phyloP scores from a whole-genome alignment of 2,888 invertebrate genomes.

The Physocephala rufipes region DNA sequence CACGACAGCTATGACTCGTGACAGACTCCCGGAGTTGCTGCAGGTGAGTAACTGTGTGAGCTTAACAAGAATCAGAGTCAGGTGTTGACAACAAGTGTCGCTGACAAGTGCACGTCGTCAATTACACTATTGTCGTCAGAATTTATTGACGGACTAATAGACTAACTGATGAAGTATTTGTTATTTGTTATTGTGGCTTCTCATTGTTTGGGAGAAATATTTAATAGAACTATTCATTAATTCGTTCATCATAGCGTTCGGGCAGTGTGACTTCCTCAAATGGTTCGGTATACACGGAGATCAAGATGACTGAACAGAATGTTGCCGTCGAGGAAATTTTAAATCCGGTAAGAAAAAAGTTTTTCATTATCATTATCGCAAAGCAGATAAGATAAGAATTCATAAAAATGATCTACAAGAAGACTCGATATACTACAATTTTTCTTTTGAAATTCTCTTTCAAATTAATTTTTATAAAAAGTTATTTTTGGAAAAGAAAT shows the following conservation, averaged over 20 bases:
- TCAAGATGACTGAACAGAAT: slow-evolving; percentile 52
- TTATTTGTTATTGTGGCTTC: slow-evolving; percentile 27
- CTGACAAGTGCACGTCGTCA: too few relatives aligned
- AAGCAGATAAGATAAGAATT: too few relatives aligned
- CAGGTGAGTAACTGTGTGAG: slow-evolving; percentile 58
- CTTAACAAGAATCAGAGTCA: neutral
- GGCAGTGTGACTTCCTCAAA: slow-evolving; percentile 56
- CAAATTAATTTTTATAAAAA: too few relatives aligned
- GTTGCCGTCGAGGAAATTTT: slow-evolving; percentile 60
- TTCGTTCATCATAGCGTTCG: slow-evolving; percentile 60
- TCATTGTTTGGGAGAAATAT: neutral
- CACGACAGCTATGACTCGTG: slow-evolving; percentile 56
- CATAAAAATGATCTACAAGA: too few relatives aligned
- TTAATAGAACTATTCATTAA: slow-evolving; percentile 33
- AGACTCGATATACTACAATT: too few relatives aligned
- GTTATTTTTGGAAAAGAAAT: too few relatives aligned
- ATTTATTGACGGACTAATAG: too few relatives aligned
- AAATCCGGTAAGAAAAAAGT: slow-evolving; percentile 60
- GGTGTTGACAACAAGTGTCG: too few relatives aligned
- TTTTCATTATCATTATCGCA: too few relatives aligned
- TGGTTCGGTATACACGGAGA: slow-evolving; percentile 54
- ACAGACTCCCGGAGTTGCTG: slow-evolving; percentile 62
- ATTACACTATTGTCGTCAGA: neutral
- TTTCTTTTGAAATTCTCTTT: too few relatives aligned
- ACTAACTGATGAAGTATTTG: slow-evolving; percentile 23